Conservation (phyloP, 1,140 invertebrate genomes). For the Psilanteris sp. region DNA sequence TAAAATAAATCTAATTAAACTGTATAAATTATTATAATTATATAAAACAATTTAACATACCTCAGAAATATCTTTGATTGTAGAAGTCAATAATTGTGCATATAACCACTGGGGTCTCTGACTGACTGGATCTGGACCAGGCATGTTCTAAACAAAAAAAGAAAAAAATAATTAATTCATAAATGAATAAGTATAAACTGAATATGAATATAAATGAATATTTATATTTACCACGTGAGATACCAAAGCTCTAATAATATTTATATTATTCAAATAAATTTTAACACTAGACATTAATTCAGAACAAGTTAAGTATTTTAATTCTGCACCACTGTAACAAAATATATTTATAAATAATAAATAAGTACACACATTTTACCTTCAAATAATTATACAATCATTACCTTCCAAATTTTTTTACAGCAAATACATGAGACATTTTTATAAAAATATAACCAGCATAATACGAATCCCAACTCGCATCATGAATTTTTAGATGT, state of each 20-base stretch:
- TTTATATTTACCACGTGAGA: conserved; percentile 83
- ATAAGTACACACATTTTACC: too few species aligned
- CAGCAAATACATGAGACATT: conserved; percentile 79
- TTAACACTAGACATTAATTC: conserved; percentile 80
- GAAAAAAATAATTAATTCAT: too few species aligned
- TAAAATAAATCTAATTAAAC: too few species aligned
- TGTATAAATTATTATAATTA: not conserved
- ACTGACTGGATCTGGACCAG: conserved; percentile 79
- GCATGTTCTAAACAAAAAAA: conserved; percentile 79
- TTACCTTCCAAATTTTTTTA: conserved; percentile 67
- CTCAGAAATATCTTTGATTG: conserved; percentile 50
- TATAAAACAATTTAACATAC: conserved; percentile 24
- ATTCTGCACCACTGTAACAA: conserved; percentile 70
- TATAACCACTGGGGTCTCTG: conserved; percentile 80
- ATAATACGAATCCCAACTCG: conserved; percentile 88
- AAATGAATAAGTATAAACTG: too few species aligned
- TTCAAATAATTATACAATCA: conserved; percentile 2
- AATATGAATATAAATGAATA: too few species aligned
- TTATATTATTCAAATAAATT: conserved; percentile 82
- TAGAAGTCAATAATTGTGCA: conserved; percentile 69
- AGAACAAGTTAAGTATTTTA: conserved; percentile 76
- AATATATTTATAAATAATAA: too few species aligned
- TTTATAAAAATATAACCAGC: conserved; percentile 84
- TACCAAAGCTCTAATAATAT: conserved; percentile 82
- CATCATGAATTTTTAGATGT: conserved; percentile 86